Conservation (phyloP, 2,113 vertebrate species). For the Poicephalus meyeri region DNA sequence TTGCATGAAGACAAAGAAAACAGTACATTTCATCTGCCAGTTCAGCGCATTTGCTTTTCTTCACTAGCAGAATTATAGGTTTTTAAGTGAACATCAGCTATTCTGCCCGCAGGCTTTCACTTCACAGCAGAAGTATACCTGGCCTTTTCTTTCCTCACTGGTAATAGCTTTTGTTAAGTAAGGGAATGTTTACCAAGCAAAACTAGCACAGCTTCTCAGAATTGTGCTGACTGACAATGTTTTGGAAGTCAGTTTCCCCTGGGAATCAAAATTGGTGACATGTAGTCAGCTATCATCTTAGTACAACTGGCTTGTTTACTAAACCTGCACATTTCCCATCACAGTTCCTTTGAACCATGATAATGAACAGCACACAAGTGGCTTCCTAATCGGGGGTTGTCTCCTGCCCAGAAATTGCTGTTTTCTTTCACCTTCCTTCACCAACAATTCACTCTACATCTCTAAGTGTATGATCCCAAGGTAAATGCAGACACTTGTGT, state of each 20-base stretch:
- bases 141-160: not conserved
- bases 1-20: conserved; percentile 30
- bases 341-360: not conserved
- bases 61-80: conserved; percentile 37
- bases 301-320: not conserved
- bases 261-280: not conserved
- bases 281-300: not conserved
- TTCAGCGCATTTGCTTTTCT: conserved; percentile 40
- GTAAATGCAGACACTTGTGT: not conserved
- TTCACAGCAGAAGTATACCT: not conserved
- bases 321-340: not conserved
- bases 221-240: not conserved
- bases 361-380: not conserved
- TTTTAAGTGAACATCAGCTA: not conserved
- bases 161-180: not conserved
- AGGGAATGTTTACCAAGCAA: conserved; percentile 31
- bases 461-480: not conserved
- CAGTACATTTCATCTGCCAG: not conserved
- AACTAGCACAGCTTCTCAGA: not conserved
- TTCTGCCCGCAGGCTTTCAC: conserved; percentile 4
- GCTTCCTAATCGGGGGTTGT: not conserved
- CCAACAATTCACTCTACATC: not conserved
- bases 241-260: not conserved
- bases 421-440: not conserved
- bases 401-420: not conserved